A percentile compares a stretch with the other conserved stretches of the same genome.
phyloP scores from a whole-genome alignment of 1,140 invertebrate genomes.

The Nasonia vitripennis region DNA sequence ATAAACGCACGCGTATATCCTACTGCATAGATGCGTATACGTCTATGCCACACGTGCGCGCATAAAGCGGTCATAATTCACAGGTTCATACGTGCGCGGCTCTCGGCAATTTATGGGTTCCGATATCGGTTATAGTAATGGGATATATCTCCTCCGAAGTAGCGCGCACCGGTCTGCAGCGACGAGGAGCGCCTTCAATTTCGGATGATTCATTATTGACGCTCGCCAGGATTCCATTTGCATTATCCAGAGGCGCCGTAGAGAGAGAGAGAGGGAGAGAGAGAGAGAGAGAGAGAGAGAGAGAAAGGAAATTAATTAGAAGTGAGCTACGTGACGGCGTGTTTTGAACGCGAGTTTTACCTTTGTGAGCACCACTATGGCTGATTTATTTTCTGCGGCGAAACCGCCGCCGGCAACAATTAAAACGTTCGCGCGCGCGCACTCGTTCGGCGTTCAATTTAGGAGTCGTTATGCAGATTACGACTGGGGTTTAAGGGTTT shows the following conservation, averaged over 20 bases:
- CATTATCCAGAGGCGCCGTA: background rate
- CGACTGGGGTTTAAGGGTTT: background rate
- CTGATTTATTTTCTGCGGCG: background rate
- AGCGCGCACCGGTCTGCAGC: background rate
- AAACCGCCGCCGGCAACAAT: background rate
- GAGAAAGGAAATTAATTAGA: slow-evolving; percentile 4
- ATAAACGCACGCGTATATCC: background rate
- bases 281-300: too few relatives aligned
- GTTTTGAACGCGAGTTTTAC: background rate
- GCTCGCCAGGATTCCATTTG: background rate
- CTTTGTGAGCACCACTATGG: background rate
- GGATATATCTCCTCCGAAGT: slow-evolving; percentile 16
- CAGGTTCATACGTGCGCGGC: background rate
- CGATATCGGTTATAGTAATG: slow-evolving; percentile 26
- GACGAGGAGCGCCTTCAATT: background rate
- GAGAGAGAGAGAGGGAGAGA: background rate
- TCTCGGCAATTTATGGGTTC: slow-evolving; percentile 11
- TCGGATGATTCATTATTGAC: slow-evolving; percentile 28
- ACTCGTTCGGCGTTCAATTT: background rate
- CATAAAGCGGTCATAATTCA: slow-evolving; percentile 36
- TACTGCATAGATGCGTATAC: background rate
- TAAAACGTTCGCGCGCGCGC: background rate
- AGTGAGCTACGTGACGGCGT: background rate
- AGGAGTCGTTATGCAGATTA: background rate
- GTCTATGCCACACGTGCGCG: background rate